A percentile compares a stretch with the other conserved stretches of the same genome.
Evolutionary conservation across 2,113 vertebrate genomes (phyloP).

Genomic region (Oryzias woworae): DNA sequence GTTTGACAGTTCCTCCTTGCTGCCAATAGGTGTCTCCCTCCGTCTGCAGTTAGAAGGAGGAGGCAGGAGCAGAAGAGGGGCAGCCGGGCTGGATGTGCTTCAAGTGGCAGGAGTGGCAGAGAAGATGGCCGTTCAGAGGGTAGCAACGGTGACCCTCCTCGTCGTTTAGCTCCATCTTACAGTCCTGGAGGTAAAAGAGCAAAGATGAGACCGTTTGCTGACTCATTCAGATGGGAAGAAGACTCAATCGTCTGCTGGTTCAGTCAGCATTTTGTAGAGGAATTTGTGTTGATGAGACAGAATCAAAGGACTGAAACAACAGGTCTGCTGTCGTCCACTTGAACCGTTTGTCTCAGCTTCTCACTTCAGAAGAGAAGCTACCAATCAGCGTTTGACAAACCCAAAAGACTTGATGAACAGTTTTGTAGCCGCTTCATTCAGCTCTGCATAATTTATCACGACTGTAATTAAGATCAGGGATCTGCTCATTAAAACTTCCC

Average conservation of each 20-base stretch:
- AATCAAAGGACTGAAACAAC: no score
- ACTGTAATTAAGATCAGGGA: conserved; percentile 55
- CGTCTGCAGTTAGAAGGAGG: conserved; percentile 74
- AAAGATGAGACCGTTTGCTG: neutral
- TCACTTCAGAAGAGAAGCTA: conserved; percentile 17
- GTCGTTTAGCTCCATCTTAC: conserved; percentile 90
- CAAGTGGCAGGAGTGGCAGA: conserved; percentile 93
- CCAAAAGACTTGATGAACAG: conserved; percentile 31
- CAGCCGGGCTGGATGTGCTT: conserved; percentile 83
- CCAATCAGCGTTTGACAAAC: conserved; percentile 33
- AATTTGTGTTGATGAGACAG: no score
- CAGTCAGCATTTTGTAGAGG: no score
- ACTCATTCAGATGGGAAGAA: no score
- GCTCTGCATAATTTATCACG: conserved; percentile 39
- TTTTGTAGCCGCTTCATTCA: conserved; percentile 28
- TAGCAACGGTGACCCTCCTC: conserved; percentile 96
- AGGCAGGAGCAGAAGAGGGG: conserved; percentile 49
- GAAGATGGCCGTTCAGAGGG: conserved; percentile 88
- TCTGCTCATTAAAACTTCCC: conserved; percentile 39
- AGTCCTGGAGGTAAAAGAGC: conserved; percentile 78
- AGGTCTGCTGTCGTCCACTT: no score
- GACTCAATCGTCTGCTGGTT: no score
- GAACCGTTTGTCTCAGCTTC: no score
- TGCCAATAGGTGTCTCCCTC: conserved; percentile 58
- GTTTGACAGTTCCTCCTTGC: conserved; percentile 33